phyloP scores from a whole-genome alignment of 2,888 invertebrate species.

The Nephrotoma appendiculata region DNA sequence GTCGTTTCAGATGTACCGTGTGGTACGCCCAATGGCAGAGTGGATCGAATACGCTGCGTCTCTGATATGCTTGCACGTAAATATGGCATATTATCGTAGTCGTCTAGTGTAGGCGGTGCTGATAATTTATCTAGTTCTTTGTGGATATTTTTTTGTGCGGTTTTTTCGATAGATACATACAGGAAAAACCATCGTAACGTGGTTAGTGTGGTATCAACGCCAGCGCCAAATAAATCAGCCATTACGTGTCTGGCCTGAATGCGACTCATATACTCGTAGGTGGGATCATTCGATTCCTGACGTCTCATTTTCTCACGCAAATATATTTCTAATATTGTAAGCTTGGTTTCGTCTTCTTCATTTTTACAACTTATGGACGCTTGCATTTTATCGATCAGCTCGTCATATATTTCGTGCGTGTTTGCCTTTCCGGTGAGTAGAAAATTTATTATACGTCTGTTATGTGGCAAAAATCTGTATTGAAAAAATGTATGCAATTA shows the following conservation, averaged over 20 bases:
- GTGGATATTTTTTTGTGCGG: conserved; percentile 44
- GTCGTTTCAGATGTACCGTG: conserved; percentile 54
- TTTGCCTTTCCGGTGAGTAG: conserved; percentile 53
- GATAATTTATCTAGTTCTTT: conserved; percentile 14
- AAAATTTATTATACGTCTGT: conserved; percentile 45
- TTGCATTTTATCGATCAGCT: conserved; percentile 44
- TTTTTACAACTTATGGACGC: conserved; percentile 15
- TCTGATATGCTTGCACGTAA: conserved; percentile 65
- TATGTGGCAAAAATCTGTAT: conserved; percentile 35
- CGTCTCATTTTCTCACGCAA: conserved; percentile 42
- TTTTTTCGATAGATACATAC: conserved; percentile 53
- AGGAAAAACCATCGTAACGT: conserved; percentile 71
- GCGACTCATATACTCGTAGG: conserved; percentile 40
- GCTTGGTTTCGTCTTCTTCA: conserved; percentile 21
- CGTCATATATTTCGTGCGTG: conserved; percentile 57
- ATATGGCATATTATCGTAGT: conserved; percentile 39
- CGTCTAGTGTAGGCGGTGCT: conserved; percentile 35
- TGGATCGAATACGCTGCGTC: conserved; percentile 60
- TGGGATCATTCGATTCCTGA: conserved; percentile 29
- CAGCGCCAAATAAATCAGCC: conserved; percentile 75
- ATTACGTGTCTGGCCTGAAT: conserved; percentile 59
- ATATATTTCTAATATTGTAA: conserved; percentile 48
- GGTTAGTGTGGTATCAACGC: conserved; percentile 67
- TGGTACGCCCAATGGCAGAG: conserved; percentile 72
- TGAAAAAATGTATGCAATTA: neutral